Percentiles rank a stretch among this genome's conserved stretches.
Evolutionary conservation across 2,888 invertebrate species (phyloP).

Genomic region (Cinara cedri): DNA sequence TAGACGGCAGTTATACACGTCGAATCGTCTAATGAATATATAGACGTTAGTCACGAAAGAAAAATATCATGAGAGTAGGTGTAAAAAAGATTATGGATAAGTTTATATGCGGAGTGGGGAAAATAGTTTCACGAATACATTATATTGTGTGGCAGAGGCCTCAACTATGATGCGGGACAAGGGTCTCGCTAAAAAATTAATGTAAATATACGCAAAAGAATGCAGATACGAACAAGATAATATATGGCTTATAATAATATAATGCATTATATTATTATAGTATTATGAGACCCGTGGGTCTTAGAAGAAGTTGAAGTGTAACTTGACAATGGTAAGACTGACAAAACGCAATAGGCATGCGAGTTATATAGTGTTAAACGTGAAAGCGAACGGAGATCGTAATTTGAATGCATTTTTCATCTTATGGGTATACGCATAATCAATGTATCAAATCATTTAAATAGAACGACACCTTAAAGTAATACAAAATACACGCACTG

Average conservation of each 20-base stretch:
- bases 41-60: slow-evolving; percentile 40
- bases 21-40: slow-evolving; percentile 38
- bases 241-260: slow-evolving; percentile 27
- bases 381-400: slow-evolving; percentile 16
- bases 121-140: slow-evolving; percentile 4
- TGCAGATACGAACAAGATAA: slow-evolving; percentile 5
- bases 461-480: no score
- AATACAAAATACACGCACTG: no score
- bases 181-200: slow-evolving; percentile 5
- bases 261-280: no score
- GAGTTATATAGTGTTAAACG: slow-evolving; percentile 19
- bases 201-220: slow-evolving; percentile 25
- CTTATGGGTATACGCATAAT: no score
- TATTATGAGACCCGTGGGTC: no score
- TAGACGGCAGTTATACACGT: slow-evolving; percentile 13
- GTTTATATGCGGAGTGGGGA: neutral
- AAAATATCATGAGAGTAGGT: slow-evolving; percentile 29
- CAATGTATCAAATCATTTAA: slow-evolving; percentile 13
- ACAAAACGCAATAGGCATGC: slow-evolving; percentile 14
- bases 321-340: slow-evolving; percentile 5
- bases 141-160: neutral
- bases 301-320: slow-evolving; percentile 19
- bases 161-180: neutral
- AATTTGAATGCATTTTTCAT: slow-evolving; percentile 17
- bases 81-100: neutral